phyloP scores from a whole-genome alignment of 1,140 invertebrate genomes.

The Physella acuta region DNA sequence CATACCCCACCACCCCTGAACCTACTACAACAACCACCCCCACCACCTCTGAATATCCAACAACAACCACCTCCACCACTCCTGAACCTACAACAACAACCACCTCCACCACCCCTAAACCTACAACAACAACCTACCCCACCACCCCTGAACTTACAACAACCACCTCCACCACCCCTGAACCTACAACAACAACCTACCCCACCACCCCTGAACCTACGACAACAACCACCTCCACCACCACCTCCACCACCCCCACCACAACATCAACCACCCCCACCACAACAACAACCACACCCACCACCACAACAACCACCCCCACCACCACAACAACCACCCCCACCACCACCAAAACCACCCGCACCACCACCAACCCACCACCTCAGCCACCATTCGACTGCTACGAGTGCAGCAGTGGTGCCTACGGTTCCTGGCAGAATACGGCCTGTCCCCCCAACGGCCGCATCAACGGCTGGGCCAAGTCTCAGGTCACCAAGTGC shows the following conservation, averaged over 20 bases:
- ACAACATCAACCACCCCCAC: not conserved
- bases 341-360: not conserved
- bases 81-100: not conserved
- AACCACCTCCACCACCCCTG: not conserved
- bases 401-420: conserved; percentile 2
- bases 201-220: not conserved
- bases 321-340: not conserved
- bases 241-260: not conserved
- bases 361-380: not conserved
- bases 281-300: not conserved
- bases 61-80: not conserved
- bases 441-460: not conserved
- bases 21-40: not conserved
- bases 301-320: not conserved
- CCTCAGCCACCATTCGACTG: not conserved
- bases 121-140: not conserved
- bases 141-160: not conserved
- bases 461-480: not conserved
- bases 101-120: not conserved
- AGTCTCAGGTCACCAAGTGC: not conserved
- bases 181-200: not conserved
- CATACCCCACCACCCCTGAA: too few relatives aligned
- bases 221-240: not conserved
- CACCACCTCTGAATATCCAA: not conserved
- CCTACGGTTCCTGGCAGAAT: conserved; percentile 1